phyloP scores from a whole-genome alignment of 2,888 invertebrate species.

The Parthenolecanium corni region DNA sequence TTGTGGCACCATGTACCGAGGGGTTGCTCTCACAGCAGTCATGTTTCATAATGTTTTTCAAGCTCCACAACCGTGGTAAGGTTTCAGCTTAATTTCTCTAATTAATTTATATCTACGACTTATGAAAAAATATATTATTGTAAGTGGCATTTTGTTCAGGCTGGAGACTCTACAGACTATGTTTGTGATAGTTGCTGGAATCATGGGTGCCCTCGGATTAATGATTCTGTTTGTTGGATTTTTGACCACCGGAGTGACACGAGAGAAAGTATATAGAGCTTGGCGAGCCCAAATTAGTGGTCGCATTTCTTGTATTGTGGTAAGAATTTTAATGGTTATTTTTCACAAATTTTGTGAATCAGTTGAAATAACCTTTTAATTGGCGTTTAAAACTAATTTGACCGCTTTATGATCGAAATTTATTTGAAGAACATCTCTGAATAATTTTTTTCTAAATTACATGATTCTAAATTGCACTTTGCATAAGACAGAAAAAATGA shows the following conservation, averaged over 20 bases:
- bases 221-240: slow-evolving; percentile 87
- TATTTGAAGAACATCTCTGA: no score
- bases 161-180: slow-evolving; percentile 79
- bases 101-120: no score
- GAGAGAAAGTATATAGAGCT: slow-evolving; percentile 79
- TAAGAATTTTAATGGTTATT: slow-evolving; percentile 37
- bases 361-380: no score
- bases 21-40: slow-evolving; percentile 67
- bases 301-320: slow-evolving; percentile 68
- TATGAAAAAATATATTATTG: no score
- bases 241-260: slow-evolving; percentile 84
- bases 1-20: slow-evolving; percentile 87
- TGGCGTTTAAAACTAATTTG: no score
- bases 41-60: slow-evolving; percentile 84
- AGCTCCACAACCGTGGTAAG: slow-evolving; percentile 64
- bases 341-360: no score
- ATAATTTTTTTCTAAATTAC: no score
- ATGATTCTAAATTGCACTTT: no score
- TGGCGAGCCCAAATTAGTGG: slow-evolving; percentile 88
- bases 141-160: slow-evolving; percentile 40
- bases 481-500: no score
- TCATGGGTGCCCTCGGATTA: slow-evolving; percentile 81
- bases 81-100: no score
- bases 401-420: no score
- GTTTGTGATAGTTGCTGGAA: slow-evolving; percentile 75